phyloP scores from a whole-genome alignment of 1,140 invertebrate species.

The Drosophila hydei region DNA sequence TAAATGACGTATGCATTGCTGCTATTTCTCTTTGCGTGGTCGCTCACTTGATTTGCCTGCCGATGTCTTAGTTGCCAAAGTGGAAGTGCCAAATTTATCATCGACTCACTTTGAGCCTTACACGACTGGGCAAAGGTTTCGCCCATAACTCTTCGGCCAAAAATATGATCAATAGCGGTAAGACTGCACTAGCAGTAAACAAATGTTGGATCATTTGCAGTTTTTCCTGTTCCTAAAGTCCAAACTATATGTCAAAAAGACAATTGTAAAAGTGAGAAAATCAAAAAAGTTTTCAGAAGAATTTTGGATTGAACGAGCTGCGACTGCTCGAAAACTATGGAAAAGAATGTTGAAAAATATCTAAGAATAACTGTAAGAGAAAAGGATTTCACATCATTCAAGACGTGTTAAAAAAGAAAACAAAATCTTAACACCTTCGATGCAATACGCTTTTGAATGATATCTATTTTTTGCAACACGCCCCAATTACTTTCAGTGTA shows the following conservation, averaged over 20 bases:
- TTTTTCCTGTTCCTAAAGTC: conserved; percentile 35
- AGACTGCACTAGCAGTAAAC: conserved; percentile 36
- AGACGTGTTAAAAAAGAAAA: background rate
- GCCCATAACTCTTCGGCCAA: conserved; percentile 35
- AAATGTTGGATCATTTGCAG: conserved; percentile 68
- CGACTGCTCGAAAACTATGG: conserved; percentile 25
- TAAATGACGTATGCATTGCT: conserved; percentile 81
- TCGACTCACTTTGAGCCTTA: conserved; percentile 58
- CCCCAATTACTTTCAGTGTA: conserved; percentile 13
- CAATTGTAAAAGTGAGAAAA: conserved; percentile 45
- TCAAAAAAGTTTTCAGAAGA: background rate
- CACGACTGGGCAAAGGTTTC: conserved; percentile 58
- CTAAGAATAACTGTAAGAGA: no score
- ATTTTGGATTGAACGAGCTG: no score
- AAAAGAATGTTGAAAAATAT: no score
- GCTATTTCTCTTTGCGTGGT: conserved; percentile 61
- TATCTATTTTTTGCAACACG: no score
- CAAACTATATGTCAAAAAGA: conserved; percentile 22
- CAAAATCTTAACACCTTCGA: no score
- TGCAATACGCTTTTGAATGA: no score
- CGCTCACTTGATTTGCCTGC: conserved; percentile 59
- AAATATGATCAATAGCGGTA: conserved; percentile 68
- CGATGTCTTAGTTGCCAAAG: conserved; percentile 76
- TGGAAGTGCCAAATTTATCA: conserved; percentile 73
- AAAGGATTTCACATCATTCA: background rate